Conservation (phyloP, 2,797 vertebrate species). For the Chromis chromis region DNA sequence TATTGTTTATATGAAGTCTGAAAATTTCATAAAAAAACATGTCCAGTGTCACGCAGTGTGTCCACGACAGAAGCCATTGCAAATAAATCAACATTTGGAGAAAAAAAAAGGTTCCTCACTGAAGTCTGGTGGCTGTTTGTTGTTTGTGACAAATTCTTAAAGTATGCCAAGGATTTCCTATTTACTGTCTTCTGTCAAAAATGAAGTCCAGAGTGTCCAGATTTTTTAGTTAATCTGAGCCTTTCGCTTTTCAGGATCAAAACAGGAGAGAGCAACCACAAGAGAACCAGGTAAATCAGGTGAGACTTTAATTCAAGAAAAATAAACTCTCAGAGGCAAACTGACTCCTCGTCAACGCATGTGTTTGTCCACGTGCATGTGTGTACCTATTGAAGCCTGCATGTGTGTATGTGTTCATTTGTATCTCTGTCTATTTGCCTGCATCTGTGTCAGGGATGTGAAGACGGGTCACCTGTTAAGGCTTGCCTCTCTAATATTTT, state of each 20-base stretch:
- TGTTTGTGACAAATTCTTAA: slow-evolving; percentile 1
- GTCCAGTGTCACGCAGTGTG: slow-evolving; percentile 1
- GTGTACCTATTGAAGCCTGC: slow-evolving; percentile 12
- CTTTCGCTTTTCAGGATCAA: slow-evolving; percentile 85
- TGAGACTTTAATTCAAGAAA: slow-evolving; percentile 81
- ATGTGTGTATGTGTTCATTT: slow-evolving; percentile 35
- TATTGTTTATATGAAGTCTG: slow-evolving; percentile 14
- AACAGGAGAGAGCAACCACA: slow-evolving; percentile 88
- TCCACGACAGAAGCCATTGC: slow-evolving; percentile 7
- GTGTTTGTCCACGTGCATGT: slow-evolving; percentile 31
- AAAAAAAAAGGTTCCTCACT: background rate
- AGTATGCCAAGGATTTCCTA: slow-evolving; percentile 14
- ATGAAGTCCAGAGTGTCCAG: slow-evolving; percentile 4
- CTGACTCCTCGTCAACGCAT: slow-evolving; percentile 4
- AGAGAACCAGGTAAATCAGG: slow-evolving; percentile 95
- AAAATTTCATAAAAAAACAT: slow-evolving; percentile 8
- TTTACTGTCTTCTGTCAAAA: background rate
- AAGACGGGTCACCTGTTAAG: slow-evolving; percentile 63
- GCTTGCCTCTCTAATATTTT: slow-evolving; percentile 79
- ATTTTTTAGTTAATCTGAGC: slow-evolving; percentile 30
- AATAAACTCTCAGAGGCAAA: background rate
- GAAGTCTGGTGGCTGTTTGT: slow-evolving; percentile 3
- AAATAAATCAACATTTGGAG: background rate
- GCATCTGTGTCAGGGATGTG: slow-evolving; percentile 53
- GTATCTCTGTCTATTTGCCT: slow-evolving; percentile 46